Conservation (phyloP, 2,797 vertebrate species). For the Tympanoctomys barrerae region DNA sequence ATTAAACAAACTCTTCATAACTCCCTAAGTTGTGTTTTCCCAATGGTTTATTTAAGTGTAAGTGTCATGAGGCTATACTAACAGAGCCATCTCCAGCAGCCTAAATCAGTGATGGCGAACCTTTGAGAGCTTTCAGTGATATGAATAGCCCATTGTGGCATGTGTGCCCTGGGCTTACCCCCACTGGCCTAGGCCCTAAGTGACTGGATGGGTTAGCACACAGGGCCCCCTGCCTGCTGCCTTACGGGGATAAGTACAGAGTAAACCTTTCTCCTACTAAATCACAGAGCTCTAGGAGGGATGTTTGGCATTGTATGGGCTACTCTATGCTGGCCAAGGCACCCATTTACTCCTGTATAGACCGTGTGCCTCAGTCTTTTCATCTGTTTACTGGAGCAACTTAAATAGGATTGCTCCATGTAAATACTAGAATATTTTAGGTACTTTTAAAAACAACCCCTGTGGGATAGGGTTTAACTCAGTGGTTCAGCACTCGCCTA, state of each 20-base stretch:
- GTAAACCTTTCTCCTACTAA: not conserved
- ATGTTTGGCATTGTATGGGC: not conserved
- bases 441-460: not conserved
- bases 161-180: not conserved
- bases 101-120: not conserved
- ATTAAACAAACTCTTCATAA: not conserved
- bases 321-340: not conserved
- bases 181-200: not conserved
- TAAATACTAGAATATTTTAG: not conserved
- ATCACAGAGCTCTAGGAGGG: not conserved
- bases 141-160: not conserved
- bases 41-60: not conserved
- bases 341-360: not conserved
- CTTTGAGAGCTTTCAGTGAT: not conserved
- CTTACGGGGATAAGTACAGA: not conserved
- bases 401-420: not conserved
- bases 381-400: not conserved
- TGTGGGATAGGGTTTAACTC: not conserved
- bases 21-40: not conserved
- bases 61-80: not conserved
- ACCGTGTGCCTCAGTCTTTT: not conserved
- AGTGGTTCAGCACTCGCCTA: not conserved
- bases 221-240: not conserved
- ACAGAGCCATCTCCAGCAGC: not conserved
- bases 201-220: not conserved